Evolutionary conservation across 2,888 invertebrate genomes (phyloP).

Genomic region (Brachypalpus laphriformis): DNA sequence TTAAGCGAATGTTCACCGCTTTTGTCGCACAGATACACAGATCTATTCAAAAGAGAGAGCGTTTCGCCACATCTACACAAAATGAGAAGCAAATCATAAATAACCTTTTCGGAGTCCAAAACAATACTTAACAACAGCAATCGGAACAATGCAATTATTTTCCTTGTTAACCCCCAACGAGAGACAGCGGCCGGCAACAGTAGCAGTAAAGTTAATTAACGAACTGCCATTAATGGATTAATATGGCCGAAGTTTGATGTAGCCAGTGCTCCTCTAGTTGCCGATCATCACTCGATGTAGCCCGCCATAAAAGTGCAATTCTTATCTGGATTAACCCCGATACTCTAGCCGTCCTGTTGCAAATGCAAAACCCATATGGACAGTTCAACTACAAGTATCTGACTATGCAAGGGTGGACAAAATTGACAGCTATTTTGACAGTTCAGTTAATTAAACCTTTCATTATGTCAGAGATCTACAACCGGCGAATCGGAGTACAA

Average conservation of each 20-base stretch:
- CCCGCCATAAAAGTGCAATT: conserved; percentile 64
- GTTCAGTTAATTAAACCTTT: conserved; percentile 75
- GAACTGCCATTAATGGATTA: conserved; percentile 80
- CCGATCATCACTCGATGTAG: conserved; percentile 39
- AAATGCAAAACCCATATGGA: conserved; percentile 32
- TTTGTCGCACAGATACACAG: neutral
- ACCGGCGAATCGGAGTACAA: conserved; percentile 2
- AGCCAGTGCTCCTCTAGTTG: conserved; percentile 35
- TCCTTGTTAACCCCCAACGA: conserved; percentile 63
- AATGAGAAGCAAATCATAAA: conserved; percentile 26
- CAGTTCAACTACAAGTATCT: conserved; percentile 39
- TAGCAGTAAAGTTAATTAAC: conserved; percentile 80
- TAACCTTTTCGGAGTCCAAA: conserved; percentile 46
- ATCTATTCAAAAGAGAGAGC: neutral
- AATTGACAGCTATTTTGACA: conserved; percentile 73
- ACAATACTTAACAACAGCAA: neutral
- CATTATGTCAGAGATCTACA: conserved; percentile 57
- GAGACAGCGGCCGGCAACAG: neutral
- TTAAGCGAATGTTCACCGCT: conserved; percentile 32
- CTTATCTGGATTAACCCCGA: conserved; percentile 69
- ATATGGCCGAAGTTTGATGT: conserved; percentile 24
- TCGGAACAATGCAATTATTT: conserved; percentile 62
- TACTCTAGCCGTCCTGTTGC: neutral
- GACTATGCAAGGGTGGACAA: conserved; percentile 59
- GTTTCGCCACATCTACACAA: neutral